Evolutionary conservation across 2,888 invertebrate species (phyloP), one percentile per base, ranked within the genome.

Genomic region (Dendrolimus pini): DNA sequence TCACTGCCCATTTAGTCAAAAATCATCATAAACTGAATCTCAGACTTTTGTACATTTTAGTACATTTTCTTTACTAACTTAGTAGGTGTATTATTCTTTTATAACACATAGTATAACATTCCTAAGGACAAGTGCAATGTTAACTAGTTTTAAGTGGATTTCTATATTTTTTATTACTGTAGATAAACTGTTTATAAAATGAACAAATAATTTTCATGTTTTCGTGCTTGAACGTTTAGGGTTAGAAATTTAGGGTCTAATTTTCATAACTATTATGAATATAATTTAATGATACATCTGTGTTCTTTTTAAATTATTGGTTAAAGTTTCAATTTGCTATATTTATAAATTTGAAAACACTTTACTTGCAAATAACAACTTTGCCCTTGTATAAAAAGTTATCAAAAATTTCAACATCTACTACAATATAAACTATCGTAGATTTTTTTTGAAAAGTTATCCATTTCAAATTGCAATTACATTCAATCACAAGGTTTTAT

Each of bases 111-210:
- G 85, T 73, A 78, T 85, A 82, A 83, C 83, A 82, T 84, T 85
- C 87, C 88, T 89, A 89, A 85, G 91, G 90, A 90, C 85, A 88
- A 85, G 91, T 91, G 91, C 91, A 91, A 91, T 91, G 91, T 91
- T 91, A 85, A 86, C 89, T 91, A 91, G 88, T 91, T 90, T 83
- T 89, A 90, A 89, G 85, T 60, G 63, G 75, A 82, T 82, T 84
- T 84, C 79, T 77, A 74, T 74, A 47, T 47, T 9, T 47, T 47
- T 10, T 47, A 10, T 9, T 47, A 74, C 74, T 84, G 84, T 88
- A 88, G 85, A 86, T 85, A 78, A 80, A 80, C 81, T 81, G 75
- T 77, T 78, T 82, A 81, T 77, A 69, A 65, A 61, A 65, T 68
- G 60, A 68, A 66, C 67, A 66, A 71, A 70, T 63, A 67, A 58